These are phyloP conservation scores for Pelvicachromis taeniatus DNA, from an alignment of 2,113 vertebrate species.

Conservation along the genomic window DNA sequence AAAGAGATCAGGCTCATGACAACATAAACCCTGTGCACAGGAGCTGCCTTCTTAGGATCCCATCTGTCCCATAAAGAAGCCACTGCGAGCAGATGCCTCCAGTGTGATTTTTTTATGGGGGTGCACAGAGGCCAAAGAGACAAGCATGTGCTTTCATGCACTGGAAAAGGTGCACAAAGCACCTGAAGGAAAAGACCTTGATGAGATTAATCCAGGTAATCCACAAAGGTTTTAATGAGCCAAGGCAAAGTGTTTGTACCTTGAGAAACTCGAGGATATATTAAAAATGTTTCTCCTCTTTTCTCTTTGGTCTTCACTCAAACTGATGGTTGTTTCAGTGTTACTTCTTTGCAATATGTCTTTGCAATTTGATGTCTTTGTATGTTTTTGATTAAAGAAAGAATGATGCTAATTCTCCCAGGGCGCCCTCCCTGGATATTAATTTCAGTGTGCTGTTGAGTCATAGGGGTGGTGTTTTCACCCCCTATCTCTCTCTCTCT, in stretches of 20 bases:
- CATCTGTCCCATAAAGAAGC: conserved; percentile 52
- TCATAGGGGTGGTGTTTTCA: conserved; percentile 26
- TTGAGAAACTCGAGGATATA: neutral
- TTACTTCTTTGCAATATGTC: conserved; percentile 13
- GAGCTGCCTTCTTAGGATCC: conserved; percentile 36
- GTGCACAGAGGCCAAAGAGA: conserved; percentile 17
- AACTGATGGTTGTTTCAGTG: neutral
- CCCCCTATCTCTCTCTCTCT: neutral
- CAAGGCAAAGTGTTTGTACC: neutral
- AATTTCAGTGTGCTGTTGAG: conserved; percentile 43
- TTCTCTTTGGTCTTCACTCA: neutral
- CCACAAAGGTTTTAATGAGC: conserved; percentile 21
- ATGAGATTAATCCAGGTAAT: conserved; percentile 1
- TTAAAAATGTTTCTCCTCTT: neutral
- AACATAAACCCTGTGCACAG: conserved; percentile 19
- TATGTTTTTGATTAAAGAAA: conserved; percentile 36
- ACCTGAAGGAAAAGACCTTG: conserved; percentile 25
- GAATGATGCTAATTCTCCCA: conserved; percentile 17
- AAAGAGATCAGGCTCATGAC: conserved; percentile 30
- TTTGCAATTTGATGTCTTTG: conserved; percentile 30
- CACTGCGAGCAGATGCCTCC: conserved; percentile 46
- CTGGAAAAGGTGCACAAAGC: conserved; percentile 13
- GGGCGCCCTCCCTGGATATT: conserved; percentile 13
- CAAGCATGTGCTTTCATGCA: conserved; percentile 52
- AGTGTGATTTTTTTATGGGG: neutral